Evolutionary conservation across 1,140 invertebrate genomes (phyloP), one percentile per base, ranked within the genome.

Genomic region (Saccostrea cuccullata): DNA sequence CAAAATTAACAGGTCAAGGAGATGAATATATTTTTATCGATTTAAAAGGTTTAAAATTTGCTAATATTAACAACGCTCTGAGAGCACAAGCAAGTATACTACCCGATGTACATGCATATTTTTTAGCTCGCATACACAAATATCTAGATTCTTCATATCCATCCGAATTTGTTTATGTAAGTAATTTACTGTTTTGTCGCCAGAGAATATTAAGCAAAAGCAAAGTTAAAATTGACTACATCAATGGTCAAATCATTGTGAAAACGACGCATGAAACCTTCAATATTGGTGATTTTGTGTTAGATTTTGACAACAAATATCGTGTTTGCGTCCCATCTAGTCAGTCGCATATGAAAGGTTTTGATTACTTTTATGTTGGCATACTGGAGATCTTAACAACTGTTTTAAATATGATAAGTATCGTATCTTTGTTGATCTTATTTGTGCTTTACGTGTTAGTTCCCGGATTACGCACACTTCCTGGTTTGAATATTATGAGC

Each of bases 391-490:
- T 5, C 47, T 47, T 47, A 47, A 9, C 67, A 73, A 73, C 67
- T 23, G 26, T 73, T 73, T 30, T 73, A 30, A 73, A 73, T 12
- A 26, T 73, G 11, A 23, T 73, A 26, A 73, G 67, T 13, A 73
- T 73, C n/a, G 23, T 26, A 26, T 23, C 67, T 8, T 26, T 73
- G 67, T 8, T 30, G 12, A 11, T 13, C n/a, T 9, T 73, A 11
- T 73, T 73, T 13, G 12, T 73, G n/a, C 67, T 73, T 73, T 73
- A 73, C 67, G 12, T 30, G 23, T 5, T 73, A 26, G 67, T 73
- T 73, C 67, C 67, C 12, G 67, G 67, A 73, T 11, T 73, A 8
- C 8, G 67, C 23, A 73, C 67, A 73, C 67, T 73, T 73, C 67
- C 67, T 9, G 67, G n/a, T 8, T 13, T 73, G n/a, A 73, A 73